These are phyloP conservation scores for Gulo gulo DNA, from an alignment of 2,113 vertebrate species.

Conservation along the genomic window DNA sequence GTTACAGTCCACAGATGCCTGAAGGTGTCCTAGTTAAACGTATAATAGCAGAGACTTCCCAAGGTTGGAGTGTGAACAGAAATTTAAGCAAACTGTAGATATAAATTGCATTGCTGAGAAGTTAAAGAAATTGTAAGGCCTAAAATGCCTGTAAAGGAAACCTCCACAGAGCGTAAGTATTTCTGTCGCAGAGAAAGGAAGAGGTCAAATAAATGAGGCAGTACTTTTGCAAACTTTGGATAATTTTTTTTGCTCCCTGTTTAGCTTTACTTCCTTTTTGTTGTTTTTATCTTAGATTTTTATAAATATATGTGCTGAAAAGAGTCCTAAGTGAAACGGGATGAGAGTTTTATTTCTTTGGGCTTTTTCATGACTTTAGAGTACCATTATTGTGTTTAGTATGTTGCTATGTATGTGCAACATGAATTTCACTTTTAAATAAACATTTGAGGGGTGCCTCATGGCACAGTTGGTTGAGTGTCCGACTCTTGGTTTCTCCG, in stretches of 20 bases:
- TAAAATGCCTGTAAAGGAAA: accelerated
- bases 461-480: neutral
- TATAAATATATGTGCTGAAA: neutral
- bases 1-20: neutral
- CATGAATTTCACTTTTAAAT: neutral
- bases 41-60: accelerated
- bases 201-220: neutral
- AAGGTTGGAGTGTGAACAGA: neutral
- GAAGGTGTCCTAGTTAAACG: neutral
- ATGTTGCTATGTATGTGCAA: neutral
- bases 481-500: neutral
- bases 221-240: neutral
- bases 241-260: neutral
- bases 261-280: neutral
- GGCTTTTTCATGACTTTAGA: neutral
- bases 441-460: neutral
- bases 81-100: neutral
- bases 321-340: neutral
- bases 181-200: neutral
- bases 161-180: neutral
- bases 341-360: neutral
- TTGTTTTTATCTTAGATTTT: neutral
- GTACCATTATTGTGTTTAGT: neutral
- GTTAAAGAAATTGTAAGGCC: neutral
- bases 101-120: neutral